Evolutionary conservation across 2,797 vertebrate genomes (phyloP), one percentile per base, ranked within the genome.

Genomic region (Gadopsis marmoratus): DNA sequence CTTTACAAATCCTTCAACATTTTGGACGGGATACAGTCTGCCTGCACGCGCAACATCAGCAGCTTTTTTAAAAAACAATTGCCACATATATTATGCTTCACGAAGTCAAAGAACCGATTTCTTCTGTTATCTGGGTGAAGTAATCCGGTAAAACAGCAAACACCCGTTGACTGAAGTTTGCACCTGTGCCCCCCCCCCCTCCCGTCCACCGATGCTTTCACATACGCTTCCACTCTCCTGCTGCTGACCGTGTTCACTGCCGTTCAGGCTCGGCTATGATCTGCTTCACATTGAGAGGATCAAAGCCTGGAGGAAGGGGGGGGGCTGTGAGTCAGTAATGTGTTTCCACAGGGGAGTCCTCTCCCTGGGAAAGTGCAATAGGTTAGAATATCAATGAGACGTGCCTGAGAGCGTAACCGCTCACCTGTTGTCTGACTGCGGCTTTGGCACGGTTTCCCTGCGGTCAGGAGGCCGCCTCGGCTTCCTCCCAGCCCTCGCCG

Each of bases 321-420:
- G 56, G 12, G 2, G 33, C 80, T 80, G 84, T 79, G 69, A 82
- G 85, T 90, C 89, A 83, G 82, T 93, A 91, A 93, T 86, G 90
- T 89, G 81, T 88, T 84, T 90, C 89, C 92, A 92, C 88, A 78
- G 84, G 91, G 91, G 93, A 90, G 90, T 92, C 89, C 73, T 83
- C 81, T 88, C 74, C 89, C 91, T 93, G 94, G 90, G 94, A 95
- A 95, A 94, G 93, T 92, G 94, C 93, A 95, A 91, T 90, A 95
- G 95, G 94, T 95, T 95, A 95, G 92, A 95, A 94, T 94, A 95
- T 94, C 94, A 94, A 89, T 91, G 88, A 92, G 93, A 93, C 92
- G 92, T 91, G 91, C 88, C 82, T 75, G 85, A 79, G 87, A 95
- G 90, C 89, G 87, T 86, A 94, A 91, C 92, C 69, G 81, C 82